Evolutionary conservation across 1,140 invertebrate species (phyloP).

Genomic region (Hylyphantes graminicola): DNA sequence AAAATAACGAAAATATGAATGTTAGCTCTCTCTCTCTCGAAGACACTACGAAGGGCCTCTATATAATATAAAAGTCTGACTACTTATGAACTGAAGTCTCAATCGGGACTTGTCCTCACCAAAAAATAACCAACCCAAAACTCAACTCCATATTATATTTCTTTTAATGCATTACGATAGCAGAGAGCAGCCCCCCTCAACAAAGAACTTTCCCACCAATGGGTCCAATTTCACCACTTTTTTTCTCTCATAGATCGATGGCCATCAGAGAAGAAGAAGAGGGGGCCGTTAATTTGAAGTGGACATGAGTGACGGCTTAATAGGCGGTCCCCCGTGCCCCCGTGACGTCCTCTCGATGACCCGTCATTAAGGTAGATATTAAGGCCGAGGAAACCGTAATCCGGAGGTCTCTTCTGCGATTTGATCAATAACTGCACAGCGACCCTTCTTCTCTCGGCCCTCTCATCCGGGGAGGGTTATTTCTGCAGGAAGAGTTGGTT

Average conservation of each 20-base stretch:
- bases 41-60: too few relatives aligned
- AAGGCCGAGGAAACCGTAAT: conserved; percentile 53
- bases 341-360: conserved; percentile 56
- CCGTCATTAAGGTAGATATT: conserved; percentile 60
- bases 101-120: too few relatives aligned
- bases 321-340: conserved; percentile 53
- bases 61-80: too few relatives aligned
- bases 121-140: too few relatives aligned
- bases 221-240: too few relatives aligned
- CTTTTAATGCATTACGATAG: too few relatives aligned
- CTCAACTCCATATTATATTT: too few relatives aligned
- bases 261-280: conserved; percentile 41
- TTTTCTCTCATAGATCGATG: conserved; percentile 38
- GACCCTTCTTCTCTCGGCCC: not conserved
- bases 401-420: conserved; percentile 32
- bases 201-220: not conserved
- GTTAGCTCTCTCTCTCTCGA: too few relatives aligned
- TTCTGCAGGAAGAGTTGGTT: not conserved
- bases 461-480: too few relatives aligned
- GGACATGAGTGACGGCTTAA: conserved; percentile 60
- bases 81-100: too few relatives aligned
- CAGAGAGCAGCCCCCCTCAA: not conserved
- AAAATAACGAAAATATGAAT: too few relatives aligned
- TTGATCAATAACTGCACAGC: conserved; percentile 55
- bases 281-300: conserved; percentile 58